Evolutionary conservation across 2,797 vertebrate genomes (phyloP), one percentile per base, ranked within the genome.

Genomic region (Schizothorax lantsangensis): DNA sequence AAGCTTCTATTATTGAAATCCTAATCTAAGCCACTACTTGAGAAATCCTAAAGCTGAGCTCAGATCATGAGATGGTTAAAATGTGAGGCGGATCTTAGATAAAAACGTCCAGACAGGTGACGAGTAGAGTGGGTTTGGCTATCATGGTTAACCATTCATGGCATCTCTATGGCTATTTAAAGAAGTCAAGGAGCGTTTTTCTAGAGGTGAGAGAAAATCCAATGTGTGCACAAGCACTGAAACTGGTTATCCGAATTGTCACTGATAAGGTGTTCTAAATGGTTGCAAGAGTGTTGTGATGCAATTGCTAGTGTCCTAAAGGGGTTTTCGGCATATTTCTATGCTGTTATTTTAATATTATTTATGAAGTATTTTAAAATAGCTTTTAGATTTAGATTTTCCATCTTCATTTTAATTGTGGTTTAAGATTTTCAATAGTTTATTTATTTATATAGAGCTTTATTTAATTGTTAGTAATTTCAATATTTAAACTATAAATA

Each of bases 151-250:
- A 83, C 66, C 40, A 52, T 30, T 36, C 81, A n/a, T 49, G 40
- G 43, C 54, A 84, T 69, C 45, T 80, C 57, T 15, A 38, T 5
- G 5, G 38, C 33, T 78, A 78, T 84, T 68, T 84, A 78, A 78
- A 68, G 73, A 77, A 49, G 21, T 23, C 75, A 79, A 73, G 74
- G 81, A 66, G 21, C 52, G 71, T 64, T 84, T 83, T 33, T 87
- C 19, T 68, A 57, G 40, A 77, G 69, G 59, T 74, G 57, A 75
- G n/a, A 73, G 30, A 57, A 64, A 36, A 30, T 36, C 11, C 30
- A 49, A 78, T 68, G 71, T 59, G 69, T 40, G 14, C 2, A 26
- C 43, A 38, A 59, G 19, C 57, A 59, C 19, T 79, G 21, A 14
- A 36, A 14, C 23, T 26, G 33, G 23, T 59, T 40, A 40, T 59